phyloP scores from a whole-genome alignment of 2,113 vertebrate species.

The Sinosuthora webbiana region DNA sequence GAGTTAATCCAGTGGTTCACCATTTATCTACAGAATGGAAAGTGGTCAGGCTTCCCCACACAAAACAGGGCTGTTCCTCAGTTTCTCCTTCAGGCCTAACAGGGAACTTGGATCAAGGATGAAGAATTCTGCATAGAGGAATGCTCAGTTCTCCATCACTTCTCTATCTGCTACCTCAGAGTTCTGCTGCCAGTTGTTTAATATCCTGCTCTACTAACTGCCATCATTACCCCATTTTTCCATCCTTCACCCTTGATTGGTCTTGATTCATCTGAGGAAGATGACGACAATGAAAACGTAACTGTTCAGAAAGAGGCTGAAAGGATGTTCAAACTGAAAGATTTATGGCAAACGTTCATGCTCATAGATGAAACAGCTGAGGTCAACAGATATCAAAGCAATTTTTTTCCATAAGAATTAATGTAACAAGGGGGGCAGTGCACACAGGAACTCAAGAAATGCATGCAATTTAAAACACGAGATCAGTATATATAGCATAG shows the following conservation, averaged over 20 bases:
- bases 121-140: not conserved
- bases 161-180: not conserved
- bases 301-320: not conserved
- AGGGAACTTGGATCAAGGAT: not conserved
- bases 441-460: conserved; percentile 22
- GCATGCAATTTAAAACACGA: not conserved
- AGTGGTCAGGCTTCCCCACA: not conserved
- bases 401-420: conserved; percentile 38
- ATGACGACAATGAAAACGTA: conserved; percentile 39
- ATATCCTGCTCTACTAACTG: conserved; percentile 9
- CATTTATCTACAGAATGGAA: not conserved
- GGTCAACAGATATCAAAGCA: conserved; percentile 42
- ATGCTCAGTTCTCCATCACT: not conserved
- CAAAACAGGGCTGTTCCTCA: not conserved
- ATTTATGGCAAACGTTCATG: not conserved
- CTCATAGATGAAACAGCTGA: conserved; percentile 28
- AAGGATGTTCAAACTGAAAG: conserved; percentile 12
- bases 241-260: conserved; percentile 45
- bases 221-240: conserved; percentile 29
- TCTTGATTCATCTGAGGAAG: conserved; percentile 43
- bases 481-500: not conserved
- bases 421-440: conserved; percentile 20
- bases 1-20: not conserved
- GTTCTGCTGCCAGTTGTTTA: not conserved
- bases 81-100: not conserved